Conservation (phyloP, 2,113 vertebrate genomes). For the Circaetus gallicus region DNA sequence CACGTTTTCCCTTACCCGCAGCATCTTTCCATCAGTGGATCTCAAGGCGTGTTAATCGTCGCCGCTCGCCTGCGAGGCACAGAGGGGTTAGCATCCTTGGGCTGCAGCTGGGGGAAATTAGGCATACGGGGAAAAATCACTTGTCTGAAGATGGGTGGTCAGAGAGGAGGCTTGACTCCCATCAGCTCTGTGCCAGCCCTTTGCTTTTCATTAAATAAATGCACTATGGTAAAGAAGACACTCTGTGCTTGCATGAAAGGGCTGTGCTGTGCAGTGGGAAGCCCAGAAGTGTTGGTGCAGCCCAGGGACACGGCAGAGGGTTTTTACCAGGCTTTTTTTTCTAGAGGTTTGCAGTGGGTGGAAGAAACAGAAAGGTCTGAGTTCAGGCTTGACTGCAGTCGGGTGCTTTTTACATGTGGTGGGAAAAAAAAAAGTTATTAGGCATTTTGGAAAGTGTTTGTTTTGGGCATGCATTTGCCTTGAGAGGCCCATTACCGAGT, state of each 20-base stretch:
- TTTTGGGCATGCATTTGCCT: constrained; percentile 2
- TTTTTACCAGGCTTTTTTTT: background rate
- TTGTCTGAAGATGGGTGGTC: background rate
- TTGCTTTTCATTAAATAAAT: background rate
- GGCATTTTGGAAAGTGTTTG: background rate
- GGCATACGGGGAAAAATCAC: background rate
- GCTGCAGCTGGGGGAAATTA: background rate
- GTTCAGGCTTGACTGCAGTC: background rate
- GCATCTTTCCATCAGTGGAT: background rate
- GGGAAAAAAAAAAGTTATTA: background rate
- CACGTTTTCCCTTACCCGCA: background rate
- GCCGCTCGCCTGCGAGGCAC: background rate
- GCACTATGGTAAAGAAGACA: background rate
- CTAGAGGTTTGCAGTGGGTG: background rate
- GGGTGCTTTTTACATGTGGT: background rate
- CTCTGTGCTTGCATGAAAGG: background rate
- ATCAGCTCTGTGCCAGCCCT: background rate
- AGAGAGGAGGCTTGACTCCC: background rate
- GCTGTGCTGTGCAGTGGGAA: background rate
- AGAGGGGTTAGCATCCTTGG: background rate
- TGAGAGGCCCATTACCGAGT: background rate
- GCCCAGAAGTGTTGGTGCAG: background rate
- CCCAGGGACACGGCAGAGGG: background rate
- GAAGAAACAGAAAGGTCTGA: background rate
- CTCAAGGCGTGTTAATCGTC: background rate